Evolutionary conservation across 2,113 vertebrate genomes (phyloP), one percentile per base, ranked within the genome.

Genomic region (Dunckerocampus dactyliophorus): DNA sequence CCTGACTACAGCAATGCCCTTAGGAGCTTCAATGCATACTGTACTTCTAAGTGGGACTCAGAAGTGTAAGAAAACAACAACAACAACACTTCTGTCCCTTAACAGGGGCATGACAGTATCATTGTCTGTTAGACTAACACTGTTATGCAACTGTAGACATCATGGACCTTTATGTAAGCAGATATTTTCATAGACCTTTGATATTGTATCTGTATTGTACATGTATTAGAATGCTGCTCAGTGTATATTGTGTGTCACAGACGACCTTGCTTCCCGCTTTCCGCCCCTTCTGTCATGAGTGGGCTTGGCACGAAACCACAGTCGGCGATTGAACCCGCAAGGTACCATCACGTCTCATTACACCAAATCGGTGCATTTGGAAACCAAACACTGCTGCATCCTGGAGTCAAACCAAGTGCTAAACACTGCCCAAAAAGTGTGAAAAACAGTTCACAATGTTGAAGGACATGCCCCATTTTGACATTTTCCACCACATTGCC

Each of bases 241-340:
- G 48, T 49, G 19, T 20, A 48, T 5, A 10, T 20, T 28, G 20
- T 45, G 31, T 55, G 54, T 43, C 31, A 34, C 21, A 16, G 21
- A 22, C 72, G 66, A 78, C 81, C 81, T 78, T 78, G 48, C 52
- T 64, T 62, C 59, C 50, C 49, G 1, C 61, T 47, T 63, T 74
- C 51, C 47, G 46, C 63, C 63, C 72, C 79, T 60, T 56, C 65
- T 68, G 72, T 70, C 76, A 72, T 71, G 70, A 79, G 67, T 69
- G 66, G 71, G 54, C 55, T 34, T 59, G 69, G 75, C 55, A 70
- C 54, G 59, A 67, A 82, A 76, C 69, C 69, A 76, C 67, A 72
- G 67, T 67, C 59, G 75, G 73, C 60, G 60, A 57, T 65, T 78
- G 21, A 48, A 47, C 67, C 71, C 64, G 51, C 52, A 49, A 76